Evolutionary conservation across 2,113 vertebrate species (phyloP).

Genomic region (Phyllopteryx taeniolatus): DNA sequence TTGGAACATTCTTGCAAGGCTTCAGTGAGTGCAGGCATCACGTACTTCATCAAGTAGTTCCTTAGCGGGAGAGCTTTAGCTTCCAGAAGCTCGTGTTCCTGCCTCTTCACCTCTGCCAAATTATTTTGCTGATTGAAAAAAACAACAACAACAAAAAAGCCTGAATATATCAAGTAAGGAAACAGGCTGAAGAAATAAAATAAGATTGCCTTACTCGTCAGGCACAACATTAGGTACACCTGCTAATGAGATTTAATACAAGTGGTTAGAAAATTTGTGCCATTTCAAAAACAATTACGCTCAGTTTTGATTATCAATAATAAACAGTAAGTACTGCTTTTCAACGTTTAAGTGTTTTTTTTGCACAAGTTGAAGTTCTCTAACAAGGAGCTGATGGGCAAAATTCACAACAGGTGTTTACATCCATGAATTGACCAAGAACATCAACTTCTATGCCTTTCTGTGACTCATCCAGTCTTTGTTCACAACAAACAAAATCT

Average conservation of each 20-base stretch:
- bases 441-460: too few relatives aligned
- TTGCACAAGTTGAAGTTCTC: too few relatives aligned
- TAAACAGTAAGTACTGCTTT: neutral
- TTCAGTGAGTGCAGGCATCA: constrained; percentile 85
- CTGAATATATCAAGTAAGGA: neutral
- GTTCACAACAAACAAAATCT: too few relatives aligned
- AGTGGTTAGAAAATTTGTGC: too few relatives aligned
- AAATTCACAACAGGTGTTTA: too few relatives aligned
- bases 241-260: neutral
- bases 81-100: constrained; percentile 82
- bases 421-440: too few relatives aligned
- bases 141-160: neutral
- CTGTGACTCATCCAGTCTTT: too few relatives aligned
- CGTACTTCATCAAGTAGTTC: constrained; percentile 87
- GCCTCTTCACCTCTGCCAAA: constrained; percentile 76
- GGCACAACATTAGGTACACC: neutral
- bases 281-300: neutral
- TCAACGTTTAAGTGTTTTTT: too few relatives aligned
- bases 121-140: constrained; percentile 72
- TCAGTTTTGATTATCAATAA: neutral
- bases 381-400: too few relatives aligned
- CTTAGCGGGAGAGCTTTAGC: constrained; percentile 80
- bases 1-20: constrained; percentile 83
- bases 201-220: neutral
- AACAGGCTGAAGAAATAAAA: neutral